Evolutionary conservation across 2,888 invertebrate species (phyloP), one percentile per base, ranked within the genome.

Genomic region (Aphelenchoides bicaudatus): DNA sequence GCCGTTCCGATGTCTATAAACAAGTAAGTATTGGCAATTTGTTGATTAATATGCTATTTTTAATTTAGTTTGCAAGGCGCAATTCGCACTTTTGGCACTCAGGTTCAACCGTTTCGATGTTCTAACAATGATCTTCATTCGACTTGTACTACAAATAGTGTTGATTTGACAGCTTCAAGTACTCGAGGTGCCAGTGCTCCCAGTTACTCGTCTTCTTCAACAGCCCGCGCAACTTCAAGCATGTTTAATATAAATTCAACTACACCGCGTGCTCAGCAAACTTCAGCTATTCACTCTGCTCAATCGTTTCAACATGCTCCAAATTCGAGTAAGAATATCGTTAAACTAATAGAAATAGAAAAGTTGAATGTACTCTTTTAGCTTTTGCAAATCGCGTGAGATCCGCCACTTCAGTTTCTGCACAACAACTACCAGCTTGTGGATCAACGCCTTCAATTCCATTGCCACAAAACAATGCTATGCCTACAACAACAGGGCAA

Each of bases 31-130:
- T 29, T 23, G 13, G 21, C 5, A 21, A 47, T 6, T 21, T 49
- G 4, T 46, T 10, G n/a, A 16, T 58, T 2, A 58, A 8, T 13
- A 2, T 13, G 10, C 10, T 34, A 21, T 19, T 27, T 58, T 2
- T 23, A 61, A 64, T 39, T 56, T 64, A 64, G 65, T 38, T 52
- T 64, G 21, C 65, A 64, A 47, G 65, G 65, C 16, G 48, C 55
- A 3, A 53, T 66, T 21, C 55, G 56, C n/a, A 59, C 60, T 3
- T 66, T 64, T 30, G 56, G 62, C 5, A 16, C 46, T 16, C 47
- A 25, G 25, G 39, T 43, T 2, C 43, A 49, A 3, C 37, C 52
- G 25, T 38, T 37, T 29, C 63, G 63, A 27, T 53, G 50, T 5
- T 57, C 52, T 10, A 19, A n/a, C 2, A 43, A 43, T 25, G 52